These are phyloP conservation scores for Caenorhabditis briggsae DNA, from an alignment of 1,140 invertebrate genomes.

Conservation along the genomic window DNA sequence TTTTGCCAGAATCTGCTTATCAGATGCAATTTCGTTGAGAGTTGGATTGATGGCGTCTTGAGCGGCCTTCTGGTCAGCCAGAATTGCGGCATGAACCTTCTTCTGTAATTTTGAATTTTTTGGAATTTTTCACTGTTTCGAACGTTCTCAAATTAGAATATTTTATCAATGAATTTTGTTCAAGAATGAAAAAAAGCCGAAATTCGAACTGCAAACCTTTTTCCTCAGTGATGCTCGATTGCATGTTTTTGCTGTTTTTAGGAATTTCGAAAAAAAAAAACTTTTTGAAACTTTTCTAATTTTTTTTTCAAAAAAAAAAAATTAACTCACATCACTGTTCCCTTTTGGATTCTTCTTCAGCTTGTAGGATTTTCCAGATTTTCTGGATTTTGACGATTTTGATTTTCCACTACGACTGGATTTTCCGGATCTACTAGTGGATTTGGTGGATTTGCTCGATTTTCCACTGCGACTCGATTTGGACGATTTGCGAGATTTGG, in stretches of 20 bases:
- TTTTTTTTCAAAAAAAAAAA: no score
- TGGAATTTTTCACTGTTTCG: not conserved
- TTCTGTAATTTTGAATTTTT: slow-evolving; percentile 6
- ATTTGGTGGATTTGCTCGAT: not conserved
- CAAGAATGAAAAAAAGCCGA: no score
- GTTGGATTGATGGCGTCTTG: slow-evolving; percentile 3
- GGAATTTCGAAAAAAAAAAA: no score
- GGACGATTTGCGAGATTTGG: not conserved
- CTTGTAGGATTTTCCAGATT: not conserved
- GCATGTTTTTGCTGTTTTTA: no score
- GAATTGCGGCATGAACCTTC: not conserved
- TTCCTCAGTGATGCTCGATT: no score
- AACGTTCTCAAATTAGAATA: no score
- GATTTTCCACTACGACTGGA: not conserved
- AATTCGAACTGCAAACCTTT: not conserved
- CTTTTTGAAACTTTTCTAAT: no score
- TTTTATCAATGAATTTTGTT: no score
- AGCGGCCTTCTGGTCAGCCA: slow-evolving; percentile 30
- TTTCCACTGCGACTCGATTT: slow-evolving; percentile 14
- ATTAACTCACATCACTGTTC: slow-evolving; percentile 9
- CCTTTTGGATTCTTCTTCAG: not conserved
- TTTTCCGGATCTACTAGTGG: not conserved
- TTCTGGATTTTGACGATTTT: slow-evolving; percentile 22
- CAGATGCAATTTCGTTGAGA: not conserved
- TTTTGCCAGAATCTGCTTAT: not conserved